Base-by-base conservation (phyloP, 92 coral and sea anemone genomes). In the Micromussa lordhowensis region DNA sequence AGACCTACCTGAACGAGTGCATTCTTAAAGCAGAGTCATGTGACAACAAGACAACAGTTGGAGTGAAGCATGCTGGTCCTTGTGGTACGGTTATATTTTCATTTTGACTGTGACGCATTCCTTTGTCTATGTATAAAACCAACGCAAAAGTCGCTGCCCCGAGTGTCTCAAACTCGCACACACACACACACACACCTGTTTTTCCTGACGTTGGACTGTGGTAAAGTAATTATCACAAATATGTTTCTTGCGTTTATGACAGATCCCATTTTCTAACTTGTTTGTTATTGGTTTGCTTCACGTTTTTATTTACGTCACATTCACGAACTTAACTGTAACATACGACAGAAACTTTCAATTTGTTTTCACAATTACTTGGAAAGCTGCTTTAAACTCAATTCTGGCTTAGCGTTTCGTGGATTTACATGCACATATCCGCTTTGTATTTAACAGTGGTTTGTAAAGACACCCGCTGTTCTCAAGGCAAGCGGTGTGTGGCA, bases 1-100 rank as follows among this genome's bases (percentile, higher is more conserved):
- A 90, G 5, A 92, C 96, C 57, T 93, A 98, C 91, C 85, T 85
- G 63, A 94, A 94, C 61, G 96, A 90, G 53, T 98, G 99, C 82
- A 82, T 81, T 14, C 38, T 98, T 91, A 94, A 94, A 80, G 94
- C 94, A 19, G 81, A 88, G 51, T 95, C 98, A 55, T 98, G 99
- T 83, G 86, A 93, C 21, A 85, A 28, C 69, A 87, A 88, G 59
- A 92, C 89, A 59, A 73, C 92, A 24, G 89, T 94, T 73, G 86
- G 88, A n/a, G 90, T 91, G 30, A 96, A 91, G 87, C 92, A 96
- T 78, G 88, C n/a, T 24, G 99, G 99, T 35, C 84, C 93, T 59
- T 98, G 99, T 83, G 99, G 99, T 98, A 93, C 30, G 92, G 77
- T 9, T 18, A 1, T 22, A 15, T 59, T 61, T 77, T 21, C n/a